Evolutionary conservation across 2,797 vertebrate species (phyloP).

Genomic region (Schizopygopsis malacanthus): DNA sequence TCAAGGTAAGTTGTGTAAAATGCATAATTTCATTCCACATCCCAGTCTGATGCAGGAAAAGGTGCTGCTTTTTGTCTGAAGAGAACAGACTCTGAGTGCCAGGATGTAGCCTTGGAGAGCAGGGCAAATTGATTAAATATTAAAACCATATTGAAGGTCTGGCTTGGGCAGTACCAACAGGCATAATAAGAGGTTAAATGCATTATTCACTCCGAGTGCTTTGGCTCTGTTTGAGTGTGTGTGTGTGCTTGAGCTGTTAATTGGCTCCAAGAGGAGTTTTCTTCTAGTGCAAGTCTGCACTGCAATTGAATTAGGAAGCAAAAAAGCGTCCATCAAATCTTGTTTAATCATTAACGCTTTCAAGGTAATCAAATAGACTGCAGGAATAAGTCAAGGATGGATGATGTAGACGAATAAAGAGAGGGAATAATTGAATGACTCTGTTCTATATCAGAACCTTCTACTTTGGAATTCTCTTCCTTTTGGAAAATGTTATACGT

Average conservation of each 20-base stretch:
- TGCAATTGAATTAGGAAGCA: slow-evolving; percentile 45
- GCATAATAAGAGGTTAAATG: slow-evolving; percentile 61
- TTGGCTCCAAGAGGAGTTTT: slow-evolving; percentile 49
- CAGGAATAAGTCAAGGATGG: slow-evolving; percentile 31
- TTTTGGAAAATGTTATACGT: not conserved
- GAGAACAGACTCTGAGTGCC: slow-evolving; percentile 57
- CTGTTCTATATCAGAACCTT: slow-evolving; percentile 4
- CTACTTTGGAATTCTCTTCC: slow-evolving; percentile 5
- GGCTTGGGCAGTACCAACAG: slow-evolving; percentile 71
- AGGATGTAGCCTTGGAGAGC: slow-evolving; percentile 60
- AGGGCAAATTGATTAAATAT: slow-evolving; percentile 68
- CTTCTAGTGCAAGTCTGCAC: slow-evolving; percentile 36
- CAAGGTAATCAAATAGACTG: slow-evolving; percentile 44
- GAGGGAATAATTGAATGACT: not conserved
- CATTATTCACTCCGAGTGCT: slow-evolving; percentile 69
- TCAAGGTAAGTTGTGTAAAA: slow-evolving; percentile 82
- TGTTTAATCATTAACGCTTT: slow-evolving; percentile 39
- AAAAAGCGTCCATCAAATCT: slow-evolving; percentile 46
- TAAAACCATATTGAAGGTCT: slow-evolving; percentile 73
- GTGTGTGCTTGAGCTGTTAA: slow-evolving; percentile 36
- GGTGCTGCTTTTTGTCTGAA: slow-evolving; percentile 46
- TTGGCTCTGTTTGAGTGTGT: slow-evolving; percentile 64
- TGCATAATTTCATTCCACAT: slow-evolving; percentile 64
- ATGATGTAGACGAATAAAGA: slow-evolving; percentile 15
- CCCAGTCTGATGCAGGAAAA: slow-evolving; percentile 58